Evolutionary conservation across 2,113 vertebrate species (phyloP).

Genomic region (Phrynosoma platyrhinos): DNA sequence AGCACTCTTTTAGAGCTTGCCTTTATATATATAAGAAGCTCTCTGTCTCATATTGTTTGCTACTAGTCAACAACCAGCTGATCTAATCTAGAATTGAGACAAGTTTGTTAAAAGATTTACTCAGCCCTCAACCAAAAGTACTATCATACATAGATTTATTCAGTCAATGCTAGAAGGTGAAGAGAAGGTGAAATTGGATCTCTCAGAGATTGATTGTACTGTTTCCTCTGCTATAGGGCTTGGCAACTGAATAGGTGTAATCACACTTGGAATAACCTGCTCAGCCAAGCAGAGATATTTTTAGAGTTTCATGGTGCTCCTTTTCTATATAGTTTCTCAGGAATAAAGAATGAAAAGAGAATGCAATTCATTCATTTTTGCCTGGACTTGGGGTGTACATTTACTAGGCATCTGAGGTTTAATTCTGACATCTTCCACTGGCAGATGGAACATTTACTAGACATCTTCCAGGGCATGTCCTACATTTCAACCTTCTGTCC

Average conservation of each 20-base stretch:
- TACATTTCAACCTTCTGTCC: no score
- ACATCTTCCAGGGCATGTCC: no score
- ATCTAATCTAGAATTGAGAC: background rate
- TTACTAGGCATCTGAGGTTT: background rate
- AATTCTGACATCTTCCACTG: background rate
- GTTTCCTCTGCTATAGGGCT: background rate
- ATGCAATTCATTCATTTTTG: background rate
- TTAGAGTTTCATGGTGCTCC: background rate
- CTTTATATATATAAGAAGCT: constrained; percentile 1
- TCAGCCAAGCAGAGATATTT: constrained; percentile 15
- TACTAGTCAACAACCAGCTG: constrained; percentile 20
- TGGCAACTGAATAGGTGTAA: constrained; percentile 19
- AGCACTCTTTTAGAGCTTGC: background rate
- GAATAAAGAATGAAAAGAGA: constrained; percentile 1
- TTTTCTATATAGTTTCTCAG: background rate
- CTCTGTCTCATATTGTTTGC: background rate
- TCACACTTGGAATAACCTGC: constrained; percentile 19
- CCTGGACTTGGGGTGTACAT: background rate
- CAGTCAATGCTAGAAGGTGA: background rate
- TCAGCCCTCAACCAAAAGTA: background rate
- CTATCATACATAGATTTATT: background rate
- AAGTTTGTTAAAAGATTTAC: background rate
- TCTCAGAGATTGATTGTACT: background rate
- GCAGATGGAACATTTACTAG: no score
- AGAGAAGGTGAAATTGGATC: background rate